Conservation (phyloP, 2,797 vertebrate genomes). For the Sphaeramia orbicularis region DNA sequence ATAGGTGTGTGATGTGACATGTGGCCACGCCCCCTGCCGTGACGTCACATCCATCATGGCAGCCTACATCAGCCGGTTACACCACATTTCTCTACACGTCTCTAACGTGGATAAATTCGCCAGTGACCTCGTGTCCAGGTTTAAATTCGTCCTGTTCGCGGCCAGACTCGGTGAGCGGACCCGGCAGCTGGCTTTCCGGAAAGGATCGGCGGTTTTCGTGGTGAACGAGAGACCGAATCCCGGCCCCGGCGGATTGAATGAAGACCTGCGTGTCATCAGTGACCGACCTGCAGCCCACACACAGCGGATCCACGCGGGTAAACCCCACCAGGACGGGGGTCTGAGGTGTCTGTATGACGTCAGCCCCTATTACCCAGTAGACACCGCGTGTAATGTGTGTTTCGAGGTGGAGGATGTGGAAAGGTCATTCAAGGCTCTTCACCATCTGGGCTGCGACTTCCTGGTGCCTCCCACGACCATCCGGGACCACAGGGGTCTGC, state of each 20-base stretch:
- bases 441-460: slow-evolving; percentile 84
- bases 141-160: slow-evolving; percentile 89
- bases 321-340: background rate
- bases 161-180: slow-evolving; percentile 75
- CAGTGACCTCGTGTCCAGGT: slow-evolving; percentile 84
- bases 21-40: slow-evolving; percentile 45
- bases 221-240: slow-evolving; percentile 83
- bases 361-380: slow-evolving; percentile 66
- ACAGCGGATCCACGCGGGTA: background rate
- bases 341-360: slow-evolving; percentile 84
- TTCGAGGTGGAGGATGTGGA: slow-evolving; percentile 90
- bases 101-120: slow-evolving; percentile 83
- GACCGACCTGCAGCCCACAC: background rate
- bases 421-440: slow-evolving; percentile 79
- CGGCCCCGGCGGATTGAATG: slow-evolving; percentile 26
- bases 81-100: slow-evolving; percentile 91
- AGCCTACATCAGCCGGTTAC: slow-evolving; percentile 84
- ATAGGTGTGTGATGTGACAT: background rate
- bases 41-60: slow-evolving; percentile 84
- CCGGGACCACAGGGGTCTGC: slow-evolving; percentile 79
- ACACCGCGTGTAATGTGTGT: slow-evolving; percentile 92
- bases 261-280: background rate
- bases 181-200: slow-evolving; percentile 88
- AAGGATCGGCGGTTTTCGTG: slow-evolving; percentile 88
- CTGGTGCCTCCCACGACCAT: slow-evolving; percentile 87